phyloP scores from a whole-genome alignment of 2,888 invertebrate genomes.

The Eueremaeus valkanovi region DNA sequence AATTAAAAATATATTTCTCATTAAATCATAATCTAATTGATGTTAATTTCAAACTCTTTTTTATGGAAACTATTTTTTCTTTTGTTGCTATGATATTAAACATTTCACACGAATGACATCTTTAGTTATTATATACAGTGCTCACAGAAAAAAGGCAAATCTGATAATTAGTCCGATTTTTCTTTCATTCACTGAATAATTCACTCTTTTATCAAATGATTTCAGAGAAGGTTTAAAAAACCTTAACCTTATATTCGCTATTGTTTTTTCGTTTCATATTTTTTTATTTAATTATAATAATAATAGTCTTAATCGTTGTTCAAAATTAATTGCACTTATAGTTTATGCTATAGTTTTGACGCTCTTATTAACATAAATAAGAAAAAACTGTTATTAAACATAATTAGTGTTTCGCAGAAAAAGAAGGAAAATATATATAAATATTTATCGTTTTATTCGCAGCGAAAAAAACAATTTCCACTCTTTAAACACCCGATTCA shows the following conservation, averaged over 20 bases:
- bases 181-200: background rate
- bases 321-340: background rate
- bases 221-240: background rate
- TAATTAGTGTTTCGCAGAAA: background rate
- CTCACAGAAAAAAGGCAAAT: background rate
- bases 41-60: background rate
- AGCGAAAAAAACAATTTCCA: background rate
- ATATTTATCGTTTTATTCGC: background rate
- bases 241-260: background rate
- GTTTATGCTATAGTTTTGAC: too few relatives aligned
- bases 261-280: background rate
- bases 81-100: background rate
- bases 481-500: slow-evolving; percentile 9
- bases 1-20: background rate
- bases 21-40: background rate
- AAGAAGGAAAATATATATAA: background rate
- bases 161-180: background rate
- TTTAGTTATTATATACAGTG: background rate
- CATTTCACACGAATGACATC: background rate
- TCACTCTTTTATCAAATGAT: background rate
- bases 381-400: background rate
- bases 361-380: background rate
- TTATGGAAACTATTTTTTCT: background rate
- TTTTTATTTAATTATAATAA: background rate
- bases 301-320: background rate